These are phyloP conservation scores for Epinephelus malabaricus DNA, from an alignment of 2,797 vertebrate species.

Conservation along the genomic window DNA sequence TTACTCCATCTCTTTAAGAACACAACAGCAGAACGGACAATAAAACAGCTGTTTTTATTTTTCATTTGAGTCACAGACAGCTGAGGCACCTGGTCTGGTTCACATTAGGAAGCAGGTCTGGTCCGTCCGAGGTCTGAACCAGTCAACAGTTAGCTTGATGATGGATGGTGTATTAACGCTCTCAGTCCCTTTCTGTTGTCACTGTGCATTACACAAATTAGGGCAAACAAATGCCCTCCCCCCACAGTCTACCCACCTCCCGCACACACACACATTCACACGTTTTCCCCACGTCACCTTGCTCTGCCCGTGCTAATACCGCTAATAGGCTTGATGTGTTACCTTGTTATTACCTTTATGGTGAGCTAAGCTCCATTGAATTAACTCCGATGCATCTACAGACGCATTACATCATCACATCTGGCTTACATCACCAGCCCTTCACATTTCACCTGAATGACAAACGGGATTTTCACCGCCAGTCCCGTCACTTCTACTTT, in stretches of 20 bases:
- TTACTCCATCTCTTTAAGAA: conserved; percentile 13
- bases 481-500: conserved; percentile 19
- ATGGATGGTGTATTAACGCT: conserved; percentile 90
- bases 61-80: conserved; percentile 72
- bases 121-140: conserved; percentile 65
- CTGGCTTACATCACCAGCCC: conserved; percentile 60
- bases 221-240: conserved; percentile 82
- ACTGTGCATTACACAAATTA: conserved; percentile 91
- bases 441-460: conserved; percentile 59
- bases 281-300: conserved; percentile 39
- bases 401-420: conserved; percentile 68
- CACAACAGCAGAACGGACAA: conserved; percentile 3
- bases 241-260: conserved; percentile 46
- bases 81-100: conserved; percentile 81
- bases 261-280: conserved; percentile 56
- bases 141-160: conserved; percentile 85
- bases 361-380: conserved; percentile 56
- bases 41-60: conserved; percentile 25
- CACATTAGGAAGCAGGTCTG: conserved; percentile 73
- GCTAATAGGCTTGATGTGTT: conserved; percentile 74
- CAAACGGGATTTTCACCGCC: conserved; percentile 81
- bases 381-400: conserved; percentile 58
- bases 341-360: conserved; percentile 69
- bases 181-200: conserved; percentile 85
- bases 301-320: conserved; percentile 70